Evolutionary conservation across 2,888 invertebrate species (phyloP).

Genomic region (Parascotia fuliginaria): DNA sequence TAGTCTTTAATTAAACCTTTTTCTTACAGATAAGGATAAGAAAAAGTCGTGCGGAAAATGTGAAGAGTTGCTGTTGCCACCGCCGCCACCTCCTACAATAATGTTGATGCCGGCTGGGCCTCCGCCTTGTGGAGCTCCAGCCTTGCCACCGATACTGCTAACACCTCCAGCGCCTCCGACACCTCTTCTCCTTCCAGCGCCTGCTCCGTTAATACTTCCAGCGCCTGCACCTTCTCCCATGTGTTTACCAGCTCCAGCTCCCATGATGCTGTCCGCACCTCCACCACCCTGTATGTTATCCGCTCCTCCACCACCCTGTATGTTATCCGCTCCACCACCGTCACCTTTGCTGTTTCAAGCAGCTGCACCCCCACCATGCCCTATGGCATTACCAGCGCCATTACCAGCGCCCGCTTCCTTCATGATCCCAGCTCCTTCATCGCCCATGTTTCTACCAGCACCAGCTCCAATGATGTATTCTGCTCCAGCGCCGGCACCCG

Average conservation of each 20-base stretch:
- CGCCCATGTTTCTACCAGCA: conserved; percentile 15
- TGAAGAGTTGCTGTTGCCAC: conserved; percentile 46
- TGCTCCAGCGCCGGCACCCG: conserved; percentile 29
- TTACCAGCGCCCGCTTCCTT: conserved; percentile 10
- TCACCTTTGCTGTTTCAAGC: conserved; percentile 36
- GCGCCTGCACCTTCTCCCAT: conserved; percentile 45
- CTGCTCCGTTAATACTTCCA: conserved; percentile 29
- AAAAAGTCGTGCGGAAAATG: conserved; percentile 39
- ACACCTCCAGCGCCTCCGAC: conserved; percentile 42
- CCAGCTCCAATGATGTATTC: conserved; percentile 38
- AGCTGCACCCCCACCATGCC: conserved; percentile 27
- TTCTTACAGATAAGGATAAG: conserved; percentile 44
- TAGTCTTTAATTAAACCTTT: background rate
- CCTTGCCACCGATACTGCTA: conserved; percentile 43
- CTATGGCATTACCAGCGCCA: conserved; percentile 25
- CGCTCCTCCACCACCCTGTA: conserved; percentile 36
- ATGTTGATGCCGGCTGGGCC: conserved; percentile 67
- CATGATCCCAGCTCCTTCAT: conserved; percentile 26
- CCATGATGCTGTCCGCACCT: too few species aligned
- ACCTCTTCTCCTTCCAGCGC: conserved; percentile 33
- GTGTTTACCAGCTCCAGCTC: conserved; percentile 42
- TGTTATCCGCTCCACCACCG: conserved; percentile 33
- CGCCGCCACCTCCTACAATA: conserved; percentile 63
- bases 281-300: conserved; percentile 34
- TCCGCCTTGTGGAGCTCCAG: conserved; percentile 45